A percentile compares a stretch with the other conserved stretches of the same genome.
These are phyloP conservation scores for Nomada goodeniana DNA, from an alignment of 2,888 invertebrate genomes.

Conservation along the genomic window DNA sequence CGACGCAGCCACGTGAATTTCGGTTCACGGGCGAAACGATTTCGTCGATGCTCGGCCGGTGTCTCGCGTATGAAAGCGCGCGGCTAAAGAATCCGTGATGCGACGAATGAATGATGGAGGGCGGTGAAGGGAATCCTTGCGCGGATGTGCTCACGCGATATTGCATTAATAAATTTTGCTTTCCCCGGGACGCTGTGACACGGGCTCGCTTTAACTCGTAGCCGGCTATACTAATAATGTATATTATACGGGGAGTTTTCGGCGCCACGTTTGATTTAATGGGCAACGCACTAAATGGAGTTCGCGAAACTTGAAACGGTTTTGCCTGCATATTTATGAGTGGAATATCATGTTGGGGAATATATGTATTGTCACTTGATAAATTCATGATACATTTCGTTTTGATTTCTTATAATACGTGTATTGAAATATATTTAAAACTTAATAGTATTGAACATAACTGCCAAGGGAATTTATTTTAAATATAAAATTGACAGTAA, in stretches of 20 bases:
- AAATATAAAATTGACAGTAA: no score
- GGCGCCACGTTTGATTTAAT: not conserved
- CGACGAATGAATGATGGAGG: slow-evolving; percentile 26
- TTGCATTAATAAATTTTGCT: slow-evolving; percentile 51
- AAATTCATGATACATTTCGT: no score
- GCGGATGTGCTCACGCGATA: slow-evolving; percentile 9
- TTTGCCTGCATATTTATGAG: no score
- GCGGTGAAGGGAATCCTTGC: slow-evolving; percentile 5
- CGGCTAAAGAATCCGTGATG: slow-evolving; percentile 33
- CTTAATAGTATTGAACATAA: no score
- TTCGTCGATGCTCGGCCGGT: not conserved
- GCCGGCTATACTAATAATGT: no score
- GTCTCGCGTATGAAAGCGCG: not conserved
- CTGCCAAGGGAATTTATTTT: no score
- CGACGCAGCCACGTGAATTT: slow-evolving; percentile 9
- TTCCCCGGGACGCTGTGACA: slow-evolving; percentile 7
- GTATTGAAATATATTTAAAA: no score
- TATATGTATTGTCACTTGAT: no score
- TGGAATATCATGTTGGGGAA: no score
- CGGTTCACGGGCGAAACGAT: slow-evolving; percentile 16
- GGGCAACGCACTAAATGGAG: no score
- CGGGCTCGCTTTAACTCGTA: not conserved
- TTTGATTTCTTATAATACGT: no score
- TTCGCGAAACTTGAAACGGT: no score
- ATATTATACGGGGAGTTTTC: not conserved